Evolutionary conservation across 2,113 vertebrate species (phyloP), one percentile per base, ranked within the genome.

Genomic region (Mobula hypostoma): DNA sequence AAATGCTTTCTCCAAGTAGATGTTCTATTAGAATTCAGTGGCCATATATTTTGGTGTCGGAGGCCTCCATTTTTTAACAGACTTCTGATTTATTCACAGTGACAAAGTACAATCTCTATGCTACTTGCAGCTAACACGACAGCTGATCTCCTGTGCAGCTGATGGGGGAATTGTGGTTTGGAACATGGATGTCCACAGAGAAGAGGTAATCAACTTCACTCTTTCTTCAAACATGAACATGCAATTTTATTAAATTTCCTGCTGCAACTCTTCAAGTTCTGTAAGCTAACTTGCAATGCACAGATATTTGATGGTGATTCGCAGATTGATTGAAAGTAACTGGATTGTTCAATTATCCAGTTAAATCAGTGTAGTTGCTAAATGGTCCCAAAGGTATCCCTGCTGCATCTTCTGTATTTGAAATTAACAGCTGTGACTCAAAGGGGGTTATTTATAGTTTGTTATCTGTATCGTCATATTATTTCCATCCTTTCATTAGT

Each of bases 121-220:
- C 61, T 99, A 98, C 96, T 95, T 99, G 21, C 98, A 98, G 94
- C 95, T 98, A 95, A 98, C 98, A 0, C 95, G 98, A 91, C 99
- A 99, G 96, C 95, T 99, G 56, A 95, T 99, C 79, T 99, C 99
- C 2, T 99, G 99, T 94, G 98, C 98, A 7, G 97, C 98, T 0
- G 99, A 99, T 70, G 99, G 99, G 0, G 98, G 97, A 17, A 98
- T 99, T n/a, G 98, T 98, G 0, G 98, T 99, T 95, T 99, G 99
- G 99, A 99, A 99, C 96, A 99, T 99, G 99, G 98, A 99, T 94
- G 96, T 98, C 2, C 97, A 96, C 95, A 96, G 99, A 95, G 98
- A 99, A 95, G 99, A 99, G 98, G 98, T 99, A 95, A 95, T 77
- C 12, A 90, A 15, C 29, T 58, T 80, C 2, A 19, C 1, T 88